Conservation (phyloP, 2,113 vertebrate species). For the Crotalus helleri region DNA sequence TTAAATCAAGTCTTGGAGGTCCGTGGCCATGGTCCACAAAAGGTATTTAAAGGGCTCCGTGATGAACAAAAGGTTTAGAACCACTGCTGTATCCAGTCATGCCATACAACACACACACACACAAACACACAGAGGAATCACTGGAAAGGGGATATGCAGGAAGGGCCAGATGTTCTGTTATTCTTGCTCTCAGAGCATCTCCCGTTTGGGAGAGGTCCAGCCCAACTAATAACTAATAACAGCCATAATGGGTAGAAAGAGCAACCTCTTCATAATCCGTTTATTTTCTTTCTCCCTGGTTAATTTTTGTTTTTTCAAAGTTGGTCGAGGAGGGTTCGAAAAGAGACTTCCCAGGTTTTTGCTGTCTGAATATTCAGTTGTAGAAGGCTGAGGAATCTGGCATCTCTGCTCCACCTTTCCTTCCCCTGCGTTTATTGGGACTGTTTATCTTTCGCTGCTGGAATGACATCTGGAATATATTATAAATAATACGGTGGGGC, state of each 20-base stretch:
- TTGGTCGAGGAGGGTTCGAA: background rate
- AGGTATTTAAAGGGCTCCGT: too few species aligned
- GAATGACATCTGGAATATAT: background rate
- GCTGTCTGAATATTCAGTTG: background rate
- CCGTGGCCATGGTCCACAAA: too few species aligned
- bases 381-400: background rate
- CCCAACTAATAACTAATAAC: background rate
- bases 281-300: background rate
- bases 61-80: too few species aligned
- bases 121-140: background rate
- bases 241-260: background rate
- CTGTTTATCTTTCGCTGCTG: background rate
- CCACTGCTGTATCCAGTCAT: background rate
- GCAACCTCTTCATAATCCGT: background rate
- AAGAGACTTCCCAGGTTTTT: background rate
- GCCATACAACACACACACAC: background rate
- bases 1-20: too few species aligned
- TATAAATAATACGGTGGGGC: background rate
- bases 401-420: background rate
- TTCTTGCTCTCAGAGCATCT: background rate
- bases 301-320: background rate
- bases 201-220: background rate
- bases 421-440: background rate
- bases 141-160: background rate
- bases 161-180: background rate